These are phyloP conservation scores for Artibeus jamaicensis DNA, from an alignment of 2,797 vertebrate genomes.

Conservation along the genomic window DNA sequence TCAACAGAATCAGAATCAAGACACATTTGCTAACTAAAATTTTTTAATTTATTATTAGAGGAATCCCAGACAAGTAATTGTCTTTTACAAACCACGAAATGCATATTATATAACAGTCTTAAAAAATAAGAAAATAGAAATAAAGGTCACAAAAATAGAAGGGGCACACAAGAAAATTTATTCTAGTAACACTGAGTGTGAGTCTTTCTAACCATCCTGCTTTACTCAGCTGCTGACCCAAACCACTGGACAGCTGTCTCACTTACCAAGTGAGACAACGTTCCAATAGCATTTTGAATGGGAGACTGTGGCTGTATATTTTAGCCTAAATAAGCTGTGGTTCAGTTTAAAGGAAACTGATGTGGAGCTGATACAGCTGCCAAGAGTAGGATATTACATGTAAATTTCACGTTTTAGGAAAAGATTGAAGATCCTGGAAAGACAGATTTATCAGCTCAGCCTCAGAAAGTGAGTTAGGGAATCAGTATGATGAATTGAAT, in stretches of 20 bases:
- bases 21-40: background rate
- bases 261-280: background rate
- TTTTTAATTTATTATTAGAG: slow-evolving; percentile 11
- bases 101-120: background rate
- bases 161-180: background rate
- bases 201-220: background rate
- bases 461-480: background rate
- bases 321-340: background rate
- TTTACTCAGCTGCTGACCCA: background rate
- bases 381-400: background rate
- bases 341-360: slow-evolving; percentile 34
- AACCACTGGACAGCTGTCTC: background rate
- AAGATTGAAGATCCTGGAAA: slow-evolving; percentile 19
- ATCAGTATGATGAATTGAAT: slow-evolving; percentile 37
- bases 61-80: slow-evolving; percentile 1
- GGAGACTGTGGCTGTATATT: background rate
- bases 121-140: slow-evolving; percentile 15
- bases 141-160: background rate
- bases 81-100: slow-evolving; percentile 34
- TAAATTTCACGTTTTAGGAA: slow-evolving; percentile 7
- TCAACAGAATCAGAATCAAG: slow-evolving; percentile 4
- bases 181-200: background rate
- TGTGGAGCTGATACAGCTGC: background rate
- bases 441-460: background rate
- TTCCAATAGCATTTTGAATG: slow-evolving; percentile 5